phyloP scores from a whole-genome alignment of 1,140 invertebrate genomes.

The Zaprionus lachaisei region DNA sequence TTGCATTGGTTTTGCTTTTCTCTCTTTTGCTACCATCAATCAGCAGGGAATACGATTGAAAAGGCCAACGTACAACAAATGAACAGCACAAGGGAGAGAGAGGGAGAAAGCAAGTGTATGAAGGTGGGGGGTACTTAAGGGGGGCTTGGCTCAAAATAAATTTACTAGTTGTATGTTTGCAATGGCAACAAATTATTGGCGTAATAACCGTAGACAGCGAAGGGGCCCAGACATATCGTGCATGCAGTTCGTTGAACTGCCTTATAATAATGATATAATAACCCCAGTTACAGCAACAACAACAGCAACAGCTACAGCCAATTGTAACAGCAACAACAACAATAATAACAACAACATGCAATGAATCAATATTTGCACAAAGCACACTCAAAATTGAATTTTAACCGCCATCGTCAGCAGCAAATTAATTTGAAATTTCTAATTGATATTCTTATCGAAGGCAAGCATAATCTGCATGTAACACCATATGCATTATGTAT shows the following conservation, averaged over 20 bases:
- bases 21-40: constrained; percentile 52
- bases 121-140: too few relatives aligned
- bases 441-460: not conserved
- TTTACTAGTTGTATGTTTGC: constrained; percentile 14
- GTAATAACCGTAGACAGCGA: constrained; percentile 36
- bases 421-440: constrained; percentile 2
- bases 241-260: constrained; percentile 44
- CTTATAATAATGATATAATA: constrained; percentile 31
- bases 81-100: not conserved
- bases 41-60: constrained; percentile 49
- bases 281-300: constrained; percentile 6
- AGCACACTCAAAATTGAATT: constrained; percentile 4
- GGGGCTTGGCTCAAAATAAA: constrained; percentile 13
- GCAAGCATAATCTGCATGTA: not conserved
- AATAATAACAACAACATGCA: not conserved
- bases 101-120: not conserved
- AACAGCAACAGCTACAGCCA: not conserved
- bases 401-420: not conserved
- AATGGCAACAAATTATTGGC: constrained; percentile 46
- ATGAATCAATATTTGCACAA: constrained; percentile 6
- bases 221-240: constrained; percentile 41
- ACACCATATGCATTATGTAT: not conserved
- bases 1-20: not conserved
- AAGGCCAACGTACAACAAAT: constrained; percentile 27
- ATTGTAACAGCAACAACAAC: constrained; percentile 1